These are phyloP conservation scores for Zaprionus vittiger DNA, from an alignment of 1,140 invertebrate species.

Conservation along the genomic window DNA sequence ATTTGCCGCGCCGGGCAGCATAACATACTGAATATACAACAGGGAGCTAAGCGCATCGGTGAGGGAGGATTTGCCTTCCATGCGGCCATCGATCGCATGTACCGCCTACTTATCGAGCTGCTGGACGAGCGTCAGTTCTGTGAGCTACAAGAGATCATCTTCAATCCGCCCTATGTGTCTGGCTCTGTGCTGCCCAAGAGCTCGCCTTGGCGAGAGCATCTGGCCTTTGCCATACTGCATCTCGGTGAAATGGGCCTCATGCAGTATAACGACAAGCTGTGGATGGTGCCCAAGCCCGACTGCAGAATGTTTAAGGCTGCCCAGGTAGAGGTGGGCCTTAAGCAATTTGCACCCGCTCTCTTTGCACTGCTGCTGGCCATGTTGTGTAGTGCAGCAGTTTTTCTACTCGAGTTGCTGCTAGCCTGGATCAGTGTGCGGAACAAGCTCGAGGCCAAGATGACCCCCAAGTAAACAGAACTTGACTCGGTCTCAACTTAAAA, in stretches of 20 bases:
- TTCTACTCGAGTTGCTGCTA: slow-evolving; percentile 60
- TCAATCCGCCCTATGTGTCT: slow-evolving; percentile 49
- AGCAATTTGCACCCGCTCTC: slow-evolving; percentile 73
- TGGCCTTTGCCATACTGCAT: slow-evolving; percentile 52
- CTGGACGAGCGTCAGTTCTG: slow-evolving; percentile 67
- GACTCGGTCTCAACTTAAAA: not conserved
- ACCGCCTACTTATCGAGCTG: slow-evolving; percentile 50
- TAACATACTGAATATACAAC: slow-evolving; percentile 57
- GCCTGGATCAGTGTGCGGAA: slow-evolving; percentile 21
- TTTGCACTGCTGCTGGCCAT: slow-evolving; percentile 57
- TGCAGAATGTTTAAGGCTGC: slow-evolving; percentile 55
- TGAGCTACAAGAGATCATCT: slow-evolving; percentile 71
- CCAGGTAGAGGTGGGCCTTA: slow-evolving; percentile 68
- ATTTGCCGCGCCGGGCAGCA: slow-evolving; percentile 45
- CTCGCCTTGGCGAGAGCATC: slow-evolving; percentile 68
- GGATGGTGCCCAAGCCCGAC: slow-evolving; percentile 59
- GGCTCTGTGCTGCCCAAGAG: slow-evolving; percentile 47
- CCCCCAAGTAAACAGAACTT: not conserved
- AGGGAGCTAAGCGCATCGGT: slow-evolving; percentile 59
- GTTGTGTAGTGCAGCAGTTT: slow-evolving; percentile 52
- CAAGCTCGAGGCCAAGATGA: not conserved
- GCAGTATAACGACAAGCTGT: slow-evolving; percentile 62
- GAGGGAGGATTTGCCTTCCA: slow-evolving; percentile 75
- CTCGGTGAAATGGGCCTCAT: slow-evolving; percentile 56
- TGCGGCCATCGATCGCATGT: slow-evolving; percentile 64